Conservation (phyloP, 2,797 vertebrate genomes). For the Geotrypetes seraphini region DNA sequence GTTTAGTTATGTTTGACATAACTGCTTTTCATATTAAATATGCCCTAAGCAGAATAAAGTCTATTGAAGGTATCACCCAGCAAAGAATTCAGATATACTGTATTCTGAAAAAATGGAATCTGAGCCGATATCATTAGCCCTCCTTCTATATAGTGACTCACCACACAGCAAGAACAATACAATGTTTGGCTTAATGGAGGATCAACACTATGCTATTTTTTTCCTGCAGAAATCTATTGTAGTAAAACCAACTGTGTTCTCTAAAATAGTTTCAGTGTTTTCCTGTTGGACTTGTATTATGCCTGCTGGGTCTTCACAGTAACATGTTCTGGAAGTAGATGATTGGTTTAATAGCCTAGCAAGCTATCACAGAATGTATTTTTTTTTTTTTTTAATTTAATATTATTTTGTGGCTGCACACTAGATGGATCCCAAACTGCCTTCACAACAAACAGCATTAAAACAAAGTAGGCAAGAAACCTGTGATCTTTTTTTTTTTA, state of each 20-base stretch:
- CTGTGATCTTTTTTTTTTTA: background rate
- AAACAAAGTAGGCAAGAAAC: conserved; percentile 7
- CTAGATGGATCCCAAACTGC: conserved; percentile 22
- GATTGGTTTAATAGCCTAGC: conserved; percentile 34
- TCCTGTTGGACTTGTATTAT: conserved; percentile 12
- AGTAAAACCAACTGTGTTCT: conserved; percentile 11
- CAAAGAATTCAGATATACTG: too few relatives aligned
- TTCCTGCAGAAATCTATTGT: conserved; percentile 7
- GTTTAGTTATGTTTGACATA: too few relatives aligned
- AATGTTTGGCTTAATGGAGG: conserved; percentile 5
- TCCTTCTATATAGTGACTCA: too few relatives aligned
- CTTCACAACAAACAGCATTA: conserved; percentile 21
- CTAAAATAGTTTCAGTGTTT: conserved; percentile 14
- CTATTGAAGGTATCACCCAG: too few relatives aligned
- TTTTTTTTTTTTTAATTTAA: too few relatives aligned
- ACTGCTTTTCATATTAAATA: too few relatives aligned
- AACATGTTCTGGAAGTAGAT: conserved; percentile 39
- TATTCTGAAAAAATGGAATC: too few relatives aligned
- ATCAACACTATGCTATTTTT: background rate
- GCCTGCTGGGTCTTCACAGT: conserved; percentile 36
- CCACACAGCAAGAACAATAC: too few relatives aligned
- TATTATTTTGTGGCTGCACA: conserved; percentile 34
- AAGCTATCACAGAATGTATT: conserved; percentile 10
- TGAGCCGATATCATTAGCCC: too few relatives aligned
- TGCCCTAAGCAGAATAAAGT: too few relatives aligned